Evolutionary conservation across 2,797 vertebrate genomes (phyloP), one percentile per base, ranked within the genome.

Genomic region (Sebastes nivosus): DNA sequence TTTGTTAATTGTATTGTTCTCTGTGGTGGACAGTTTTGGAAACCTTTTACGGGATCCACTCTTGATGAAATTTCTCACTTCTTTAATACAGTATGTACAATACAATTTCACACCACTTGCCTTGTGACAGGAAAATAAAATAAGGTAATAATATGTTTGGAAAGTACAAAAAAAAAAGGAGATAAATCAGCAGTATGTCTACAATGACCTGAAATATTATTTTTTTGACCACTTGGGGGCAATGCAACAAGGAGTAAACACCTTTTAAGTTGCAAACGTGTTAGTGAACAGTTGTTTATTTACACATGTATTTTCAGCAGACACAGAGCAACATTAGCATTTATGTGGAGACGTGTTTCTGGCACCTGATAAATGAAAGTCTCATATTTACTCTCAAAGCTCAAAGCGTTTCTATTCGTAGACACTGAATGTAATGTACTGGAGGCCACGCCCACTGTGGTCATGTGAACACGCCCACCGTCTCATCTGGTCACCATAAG

Each of bases 1-100:
- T 71, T 57, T n/a, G 38, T 60, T 66, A 36, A 61, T 22, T 46
- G 24, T 75, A 77, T 84, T 80, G 42, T 74, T 75, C 18, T 81
- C 75, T 72, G 70, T 25, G 66, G 72, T 82, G 46, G 54, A 88
- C 38, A 67, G 3, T 54, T 79, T 71, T 74, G 9, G 65, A 81
- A 75, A 59, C n/a, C 9, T 63, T 72, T 71, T 65, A 69, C 22
- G 80, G n/a, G 55, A 64, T 60, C 18, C 9, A 25, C 22, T 29
- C 18, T 63, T 61, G 24, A 52, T 67, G 12, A 46, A 61, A 54
- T 69, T 65, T 38, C 46, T 67, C 16, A 29, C 64, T 52, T 69
- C 27, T 78, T 46, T 57, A 59, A 57, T 55, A 59, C 54, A 38
- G 30, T 42, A 42, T 24, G 20, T 18, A 67, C 11, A 75, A 24